phyloP scores from a whole-genome alignment of 2,888 invertebrate genomes.

The Acanthosepion esculentum region DNA sequence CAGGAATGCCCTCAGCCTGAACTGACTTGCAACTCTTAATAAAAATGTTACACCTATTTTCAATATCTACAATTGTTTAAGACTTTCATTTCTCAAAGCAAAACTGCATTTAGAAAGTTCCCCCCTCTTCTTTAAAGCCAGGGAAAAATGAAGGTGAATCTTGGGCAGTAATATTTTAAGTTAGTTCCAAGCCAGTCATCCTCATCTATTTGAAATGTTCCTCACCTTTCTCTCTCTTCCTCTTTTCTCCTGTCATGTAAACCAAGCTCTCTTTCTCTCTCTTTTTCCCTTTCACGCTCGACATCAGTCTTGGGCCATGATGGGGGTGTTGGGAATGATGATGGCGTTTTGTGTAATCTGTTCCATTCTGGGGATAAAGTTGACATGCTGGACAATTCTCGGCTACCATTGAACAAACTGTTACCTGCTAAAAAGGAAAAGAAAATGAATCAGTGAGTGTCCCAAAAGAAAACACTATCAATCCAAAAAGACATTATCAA shows the following conservation, averaged over 20 bases:
- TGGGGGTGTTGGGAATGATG: conserved; percentile 68
- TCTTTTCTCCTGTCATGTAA: conserved; percentile 58
- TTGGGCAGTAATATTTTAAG: background rate
- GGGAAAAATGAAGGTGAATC: too few relatives aligned
- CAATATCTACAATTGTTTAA: too few relatives aligned
- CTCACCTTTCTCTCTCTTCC: conserved; percentile 52
- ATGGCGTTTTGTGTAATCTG: conserved; percentile 68
- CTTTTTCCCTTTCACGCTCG: conserved; percentile 55
- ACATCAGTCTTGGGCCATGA: conserved; percentile 61
- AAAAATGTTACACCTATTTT: too few relatives aligned
- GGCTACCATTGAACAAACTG: conserved; percentile 55
- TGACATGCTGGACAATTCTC: conserved; percentile 61
- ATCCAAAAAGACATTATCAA: too few relatives aligned
- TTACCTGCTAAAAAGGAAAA: conserved; percentile 51
- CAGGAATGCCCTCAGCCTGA: too few relatives aligned
- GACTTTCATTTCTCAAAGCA: too few relatives aligned
- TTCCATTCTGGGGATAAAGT: conserved; percentile 68
- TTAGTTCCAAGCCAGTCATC: too few relatives aligned
- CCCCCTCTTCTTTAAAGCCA: too few relatives aligned
- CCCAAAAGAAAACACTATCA: too few relatives aligned
- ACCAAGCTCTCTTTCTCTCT: conserved; percentile 58
- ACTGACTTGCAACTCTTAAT: too few relatives aligned
- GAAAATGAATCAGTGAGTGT: background rate
- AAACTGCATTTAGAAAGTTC: too few relatives aligned
- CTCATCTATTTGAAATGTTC: too few relatives aligned